phyloP scores from a whole-genome alignment of 2,113 vertebrate species.

The Poeciliopsis retropinna region DNA sequence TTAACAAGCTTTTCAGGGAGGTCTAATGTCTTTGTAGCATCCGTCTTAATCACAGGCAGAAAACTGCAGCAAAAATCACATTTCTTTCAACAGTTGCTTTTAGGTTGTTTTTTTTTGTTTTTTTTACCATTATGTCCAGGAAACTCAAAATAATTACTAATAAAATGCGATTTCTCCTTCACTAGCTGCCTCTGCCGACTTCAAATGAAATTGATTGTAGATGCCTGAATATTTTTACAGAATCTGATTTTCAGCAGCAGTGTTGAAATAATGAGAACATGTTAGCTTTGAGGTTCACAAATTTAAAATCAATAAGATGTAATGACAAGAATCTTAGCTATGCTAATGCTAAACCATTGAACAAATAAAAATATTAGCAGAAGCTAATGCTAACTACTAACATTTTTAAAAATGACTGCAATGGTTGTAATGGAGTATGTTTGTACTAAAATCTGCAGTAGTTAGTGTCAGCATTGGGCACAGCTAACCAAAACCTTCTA shows the following conservation, averaged over 20 bases:
- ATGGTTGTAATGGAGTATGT: too few species aligned
- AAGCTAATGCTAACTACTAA: too few species aligned
- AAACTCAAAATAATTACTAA: background rate
- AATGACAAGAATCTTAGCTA: constrained; percentile 17
- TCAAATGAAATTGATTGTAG: constrained; percentile 1
- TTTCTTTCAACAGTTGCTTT: too few species aligned
- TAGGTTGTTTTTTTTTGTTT: too few species aligned
- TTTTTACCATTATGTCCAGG: too few species aligned
- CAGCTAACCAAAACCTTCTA: too few species aligned
- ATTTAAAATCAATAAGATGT: constrained; percentile 59
- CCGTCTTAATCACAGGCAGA: background rate
- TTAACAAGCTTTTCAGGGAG: background rate
- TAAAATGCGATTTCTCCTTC: background rate
- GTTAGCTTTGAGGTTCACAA: constrained; percentile 39
- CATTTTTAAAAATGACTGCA: too few species aligned
- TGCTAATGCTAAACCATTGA: too few species aligned
- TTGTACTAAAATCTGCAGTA: too few species aligned
- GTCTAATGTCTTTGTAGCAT: background rate
- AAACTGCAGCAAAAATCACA: background rate
- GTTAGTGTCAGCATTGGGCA: too few species aligned
- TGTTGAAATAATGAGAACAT: constrained; percentile 19
- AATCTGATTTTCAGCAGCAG: constrained; percentile 47
- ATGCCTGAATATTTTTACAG: background rate
- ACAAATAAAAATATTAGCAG: too few species aligned
- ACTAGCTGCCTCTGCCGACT: background rate